Conservation (phyloP, 2,113 vertebrate genomes). For the Poecilia latipinna region DNA sequence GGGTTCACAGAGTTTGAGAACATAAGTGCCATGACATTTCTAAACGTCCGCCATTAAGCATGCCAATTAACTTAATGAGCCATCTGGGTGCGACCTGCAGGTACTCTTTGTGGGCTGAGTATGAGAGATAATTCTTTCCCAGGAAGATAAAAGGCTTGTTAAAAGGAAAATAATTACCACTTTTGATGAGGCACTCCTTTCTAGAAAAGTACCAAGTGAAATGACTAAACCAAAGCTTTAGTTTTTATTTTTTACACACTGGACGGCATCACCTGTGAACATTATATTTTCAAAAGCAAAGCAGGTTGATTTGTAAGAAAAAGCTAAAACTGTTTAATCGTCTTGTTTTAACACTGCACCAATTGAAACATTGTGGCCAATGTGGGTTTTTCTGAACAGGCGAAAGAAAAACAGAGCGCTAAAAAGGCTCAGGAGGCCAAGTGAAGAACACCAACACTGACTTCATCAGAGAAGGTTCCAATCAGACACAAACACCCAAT, state of each 20-base stretch:
- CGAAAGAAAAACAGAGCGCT: constrained; percentile 97
- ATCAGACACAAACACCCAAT: constrained; percentile 27
- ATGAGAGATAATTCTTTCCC: background rate
- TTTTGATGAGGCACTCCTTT: too few species aligned
- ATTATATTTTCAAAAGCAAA: background rate
- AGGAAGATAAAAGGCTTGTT: too few species aligned
- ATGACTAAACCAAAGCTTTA: background rate
- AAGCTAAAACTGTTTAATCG: background rate
- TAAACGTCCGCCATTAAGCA: background rate
- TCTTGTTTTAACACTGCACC: background rate
- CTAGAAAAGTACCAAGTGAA: background rate
- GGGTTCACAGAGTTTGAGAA: background rate
- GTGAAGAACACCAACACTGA: constrained; percentile 67
- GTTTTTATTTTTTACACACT: constrained; percentile 36
- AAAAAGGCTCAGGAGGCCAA: constrained; percentile 98
- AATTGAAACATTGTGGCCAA: background rate
- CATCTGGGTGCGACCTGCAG: background rate
- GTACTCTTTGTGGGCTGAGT: background rate
- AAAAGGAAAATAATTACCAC: too few species aligned
- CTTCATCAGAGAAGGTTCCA: constrained; percentile 20
- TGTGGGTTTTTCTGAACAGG: constrained; percentile 74
- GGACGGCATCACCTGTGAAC: constrained; percentile 35
- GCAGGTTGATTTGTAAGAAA: background rate
- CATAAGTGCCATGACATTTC: constrained; percentile 11
- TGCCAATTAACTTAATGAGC: constrained; percentile 3